Evolutionary conservation across 2,113 vertebrate species (phyloP), one percentile per base, ranked within the genome.

Genomic region (Polyodon spathula): DNA sequence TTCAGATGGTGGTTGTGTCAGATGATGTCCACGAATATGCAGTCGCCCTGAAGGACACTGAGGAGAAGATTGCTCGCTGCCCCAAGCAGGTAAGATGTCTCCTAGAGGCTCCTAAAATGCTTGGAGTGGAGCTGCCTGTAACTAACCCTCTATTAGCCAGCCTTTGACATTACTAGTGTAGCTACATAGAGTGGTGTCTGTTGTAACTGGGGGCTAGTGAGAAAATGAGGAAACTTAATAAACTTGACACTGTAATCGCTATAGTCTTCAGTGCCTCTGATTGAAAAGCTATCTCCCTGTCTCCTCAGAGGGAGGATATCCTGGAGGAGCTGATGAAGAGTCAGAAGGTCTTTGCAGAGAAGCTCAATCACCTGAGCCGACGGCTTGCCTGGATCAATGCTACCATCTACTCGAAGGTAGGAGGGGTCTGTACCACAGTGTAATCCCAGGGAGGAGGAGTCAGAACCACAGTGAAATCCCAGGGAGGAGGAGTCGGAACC

Each of bases 341-440:
- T 75, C 94, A 93, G 70, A 95, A 93, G 72, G 96, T 99, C 50
- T 98, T 98, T 73, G 88, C 93, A 0, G 95, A 97, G 80, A 99
- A 99, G 74, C 82, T 98, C 60, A 97, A 98, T 77, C 96, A 97
- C 75, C 82, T 99, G 52, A 94, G 96, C 72, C 85, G 96, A 12
- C 89, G 95, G 37, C 87, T 97, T 7, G 95, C 96, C 59, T 99
- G 96, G 96, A 96, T 98, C 78, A 97, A 97, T 0, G 91, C 94
- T 74, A 97, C 96, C n/a, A 93, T 97, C 70, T 99, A 98, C 81
- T 98, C 94, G 69, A 95, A 97, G 92, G 95, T 94, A 77, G 62
- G 73, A 9, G 37, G 41, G 27, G 60, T 37, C 9, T 7, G 7
- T 4, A 6, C 63, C 37, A 16, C 37, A 10, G 10, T 42, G 6